These are phyloP conservation scores for Resseliella maxima DNA, from an alignment of 2,888 invertebrate genomes.

Conservation along the genomic window DNA sequence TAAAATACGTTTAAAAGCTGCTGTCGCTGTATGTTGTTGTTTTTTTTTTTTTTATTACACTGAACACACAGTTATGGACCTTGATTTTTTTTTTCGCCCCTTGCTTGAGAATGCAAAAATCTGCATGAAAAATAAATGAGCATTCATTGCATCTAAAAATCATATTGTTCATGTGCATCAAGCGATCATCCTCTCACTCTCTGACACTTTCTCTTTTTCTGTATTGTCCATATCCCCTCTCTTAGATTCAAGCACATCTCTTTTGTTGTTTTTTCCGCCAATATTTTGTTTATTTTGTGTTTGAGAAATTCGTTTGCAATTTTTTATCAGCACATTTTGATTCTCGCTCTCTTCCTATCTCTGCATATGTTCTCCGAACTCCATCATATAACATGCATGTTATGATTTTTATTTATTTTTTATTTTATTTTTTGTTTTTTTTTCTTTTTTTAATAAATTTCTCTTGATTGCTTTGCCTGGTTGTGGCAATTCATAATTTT, in stretches of 20 bases:
- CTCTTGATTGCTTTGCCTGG: not conserved
- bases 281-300: too few species aligned
- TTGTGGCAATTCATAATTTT: slow-evolving; percentile 3
- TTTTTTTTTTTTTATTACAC: not conserved
- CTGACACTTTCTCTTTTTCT: not conserved
- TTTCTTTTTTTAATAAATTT: too few species aligned
- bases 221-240: not conserved
- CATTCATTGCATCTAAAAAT: slow-evolving; percentile 17
- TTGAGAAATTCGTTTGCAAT: too few species aligned
- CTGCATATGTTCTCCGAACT: not conserved
- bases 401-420: slow-evolving; percentile 30
- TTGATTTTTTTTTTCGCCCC: not conserved
- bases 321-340: too few species aligned
- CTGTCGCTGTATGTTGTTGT: not conserved
- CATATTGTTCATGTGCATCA: slow-evolving; percentile 5
- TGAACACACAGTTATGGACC: not conserved
- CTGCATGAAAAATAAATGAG: slow-evolving; percentile 28
- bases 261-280: not conserved
- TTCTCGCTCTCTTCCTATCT: not conserved
- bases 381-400: not conserved
- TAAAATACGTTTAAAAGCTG: not conserved
- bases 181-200: not conserved
- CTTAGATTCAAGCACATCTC: not conserved
- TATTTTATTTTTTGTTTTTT: too few species aligned
- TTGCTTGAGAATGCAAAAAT: not conserved